Percentiles rank a stretch among this genome's conserved stretches.
phyloP scores from a whole-genome alignment of 2,797 vertebrate genomes.

The Eulemur albifrons region DNA sequence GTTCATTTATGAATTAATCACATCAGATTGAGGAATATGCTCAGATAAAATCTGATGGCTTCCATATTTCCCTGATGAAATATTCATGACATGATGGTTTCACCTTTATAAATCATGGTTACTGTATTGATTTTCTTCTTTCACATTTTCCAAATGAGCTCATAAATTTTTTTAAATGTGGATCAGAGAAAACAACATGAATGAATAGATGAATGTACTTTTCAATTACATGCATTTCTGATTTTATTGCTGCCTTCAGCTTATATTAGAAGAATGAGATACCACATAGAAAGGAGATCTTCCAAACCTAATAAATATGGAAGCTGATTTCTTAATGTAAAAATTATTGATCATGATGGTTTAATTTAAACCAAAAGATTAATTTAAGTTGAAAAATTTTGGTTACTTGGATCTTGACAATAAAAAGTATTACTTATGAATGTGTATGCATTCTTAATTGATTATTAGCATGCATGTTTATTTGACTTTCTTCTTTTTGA shows the following conservation, averaged over 20 bases:
- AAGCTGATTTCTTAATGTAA: slow-evolving; percentile 63
- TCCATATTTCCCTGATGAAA: slow-evolving; percentile 68
- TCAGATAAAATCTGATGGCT: slow-evolving; percentile 51
- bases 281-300: neutral
- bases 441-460: neutral
- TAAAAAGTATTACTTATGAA: slow-evolving; percentile 29
- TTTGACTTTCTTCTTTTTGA: slow-evolving; percentile 9
- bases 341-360: slow-evolving; percentile 43
- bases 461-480: neutral
- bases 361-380: slow-evolving; percentile 56
- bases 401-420: slow-evolving; percentile 28
- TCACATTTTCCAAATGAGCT: slow-evolving; percentile 73
- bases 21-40: slow-evolving; percentile 61
- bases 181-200: slow-evolving; percentile 73
- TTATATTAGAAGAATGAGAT: slow-evolving; percentile 46
- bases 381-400: slow-evolving; percentile 39
- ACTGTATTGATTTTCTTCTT: slow-evolving; percentile 69
- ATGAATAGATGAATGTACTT: slow-evolving; percentile 68
- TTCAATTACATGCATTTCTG: slow-evolving; percentile 73
- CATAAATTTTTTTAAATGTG: slow-evolving; percentile 73
- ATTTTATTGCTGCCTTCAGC: slow-evolving; percentile 62
- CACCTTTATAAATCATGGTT: slow-evolving; percentile 71
- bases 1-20: slow-evolving; percentile 71
- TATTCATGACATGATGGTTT: slow-evolving; percentile 66
- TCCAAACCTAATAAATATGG: slow-evolving; percentile 24